Conservation (phyloP, 2,797 vertebrate genomes). For the Erethizon dorsatum region DNA sequence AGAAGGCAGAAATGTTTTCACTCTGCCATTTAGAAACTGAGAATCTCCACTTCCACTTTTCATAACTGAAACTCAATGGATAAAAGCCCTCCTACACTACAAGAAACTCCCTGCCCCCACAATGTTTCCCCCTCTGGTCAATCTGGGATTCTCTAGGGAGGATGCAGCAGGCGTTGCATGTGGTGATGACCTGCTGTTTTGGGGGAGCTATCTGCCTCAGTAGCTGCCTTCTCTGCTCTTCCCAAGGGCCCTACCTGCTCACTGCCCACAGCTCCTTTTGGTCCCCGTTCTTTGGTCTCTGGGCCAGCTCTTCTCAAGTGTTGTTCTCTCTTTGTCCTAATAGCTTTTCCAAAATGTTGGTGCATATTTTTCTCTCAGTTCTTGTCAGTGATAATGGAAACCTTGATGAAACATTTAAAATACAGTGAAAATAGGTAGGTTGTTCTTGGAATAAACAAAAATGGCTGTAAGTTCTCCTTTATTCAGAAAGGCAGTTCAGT, state of each 20-base stretch:
- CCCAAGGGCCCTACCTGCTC: rapidly evolving
- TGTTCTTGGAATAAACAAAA: not conserved
- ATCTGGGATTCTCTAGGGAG: not conserved
- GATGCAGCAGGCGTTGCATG: no score
- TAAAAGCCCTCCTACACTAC: not conserved
- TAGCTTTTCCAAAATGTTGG: not conserved
- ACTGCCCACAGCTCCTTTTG: not conserved
- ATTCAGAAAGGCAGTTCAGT: slow-evolving; percentile 3
- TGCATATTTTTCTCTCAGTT: not conserved
- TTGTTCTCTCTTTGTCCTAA: not conserved
- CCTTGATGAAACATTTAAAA: not conserved
- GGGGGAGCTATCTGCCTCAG: no score
- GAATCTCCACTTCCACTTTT: not conserved
- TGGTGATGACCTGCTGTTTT: not conserved
- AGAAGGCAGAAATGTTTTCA: not conserved
- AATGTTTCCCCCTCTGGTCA: not conserved
- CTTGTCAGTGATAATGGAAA: not conserved
- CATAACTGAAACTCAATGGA: not conserved
- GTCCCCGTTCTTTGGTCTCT: not conserved
- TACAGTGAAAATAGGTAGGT: not conserved
- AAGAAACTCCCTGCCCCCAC: not conserved
- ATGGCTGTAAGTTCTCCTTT: not conserved
- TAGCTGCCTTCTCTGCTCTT: not conserved
- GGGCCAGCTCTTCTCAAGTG: not conserved
- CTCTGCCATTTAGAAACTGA: not conserved